phyloP scores from a whole-genome alignment of 2,888 invertebrate genomes.

The Heliconius cydno region DNA sequence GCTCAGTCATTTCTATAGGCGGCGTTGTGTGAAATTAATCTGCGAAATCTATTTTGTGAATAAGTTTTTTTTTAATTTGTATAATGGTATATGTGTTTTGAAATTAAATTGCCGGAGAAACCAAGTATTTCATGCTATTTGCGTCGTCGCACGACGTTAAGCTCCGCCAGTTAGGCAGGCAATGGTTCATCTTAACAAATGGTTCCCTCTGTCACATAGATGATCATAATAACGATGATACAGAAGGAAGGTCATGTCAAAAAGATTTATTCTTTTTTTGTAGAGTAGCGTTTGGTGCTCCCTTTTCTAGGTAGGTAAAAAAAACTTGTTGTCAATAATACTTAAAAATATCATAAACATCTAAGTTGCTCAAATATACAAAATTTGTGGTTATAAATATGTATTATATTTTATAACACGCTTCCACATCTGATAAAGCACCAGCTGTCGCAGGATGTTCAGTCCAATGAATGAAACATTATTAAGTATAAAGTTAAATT shows the following conservation, averaged over 20 bases:
- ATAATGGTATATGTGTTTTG: background rate
- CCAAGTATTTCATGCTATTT: background rate
- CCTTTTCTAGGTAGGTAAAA: no score
- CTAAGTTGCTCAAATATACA: background rate
- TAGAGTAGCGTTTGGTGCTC: no score
- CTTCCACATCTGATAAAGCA: background rate
- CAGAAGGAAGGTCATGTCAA: no score
- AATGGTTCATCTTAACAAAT: no score
- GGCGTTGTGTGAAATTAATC: conserved; percentile 20
- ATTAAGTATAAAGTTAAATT: background rate
- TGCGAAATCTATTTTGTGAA: conserved; percentile 2
- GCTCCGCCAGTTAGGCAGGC: no score
- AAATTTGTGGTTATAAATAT: no score
- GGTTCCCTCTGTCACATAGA: no score
- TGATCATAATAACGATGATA: no score
- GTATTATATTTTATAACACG: background rate
- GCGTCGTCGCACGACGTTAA: no score
- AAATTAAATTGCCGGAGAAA: background rate
- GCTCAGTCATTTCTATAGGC: conserved; percentile 6
- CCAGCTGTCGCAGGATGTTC: conserved; percentile 13
- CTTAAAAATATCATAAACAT: background rate
- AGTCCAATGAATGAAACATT: conserved; percentile 7
- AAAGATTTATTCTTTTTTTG: no score
- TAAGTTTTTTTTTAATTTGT: background rate
- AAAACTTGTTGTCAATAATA: no score